A percentile compares a stretch with the other conserved stretches of the same genome.
Evolutionary conservation across 2,888 invertebrate species (phyloP).

Genomic region (Chorisops tibialis): DNA sequence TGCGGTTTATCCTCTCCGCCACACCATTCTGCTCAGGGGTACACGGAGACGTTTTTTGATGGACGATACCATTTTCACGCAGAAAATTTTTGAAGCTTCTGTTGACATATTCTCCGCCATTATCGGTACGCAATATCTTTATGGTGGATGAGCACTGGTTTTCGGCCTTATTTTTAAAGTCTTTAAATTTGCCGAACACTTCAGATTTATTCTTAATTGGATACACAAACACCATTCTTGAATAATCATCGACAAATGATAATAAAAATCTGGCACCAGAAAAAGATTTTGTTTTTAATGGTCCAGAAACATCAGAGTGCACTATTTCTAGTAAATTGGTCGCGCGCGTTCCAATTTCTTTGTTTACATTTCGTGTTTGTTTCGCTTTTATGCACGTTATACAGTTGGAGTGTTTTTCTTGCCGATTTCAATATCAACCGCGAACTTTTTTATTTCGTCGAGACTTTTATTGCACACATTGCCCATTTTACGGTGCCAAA

Average conservation of each 20-base stretch:
- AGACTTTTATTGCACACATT: conserved; percentile 34
- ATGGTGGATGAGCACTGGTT: conserved; percentile 34
- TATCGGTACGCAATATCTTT: conserved; percentile 33
- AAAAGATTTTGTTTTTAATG: conserved; percentile 41
- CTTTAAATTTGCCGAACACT: conserved; percentile 32
- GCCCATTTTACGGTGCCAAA: conserved; percentile 38
- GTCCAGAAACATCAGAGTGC: conserved; percentile 46
- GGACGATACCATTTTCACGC: conserved; percentile 32
- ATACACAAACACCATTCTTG: conserved; percentile 32
- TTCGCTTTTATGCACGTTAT: conserved; percentile 38
- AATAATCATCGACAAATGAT: conserved; percentile 44
- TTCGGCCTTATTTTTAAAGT: conserved; percentile 34
- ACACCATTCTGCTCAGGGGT: conserved; percentile 37
- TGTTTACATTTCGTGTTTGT: conserved; percentile 35
- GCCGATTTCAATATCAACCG: conserved; percentile 27
- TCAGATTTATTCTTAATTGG: conserved; percentile 34
- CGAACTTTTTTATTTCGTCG: conserved; percentile 22
- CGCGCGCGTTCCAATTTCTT: conserved; percentile 33
- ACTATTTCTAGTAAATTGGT: conserved; percentile 39
- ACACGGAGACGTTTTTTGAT: conserved; percentile 34
- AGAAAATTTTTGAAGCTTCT: conserved; percentile 30
- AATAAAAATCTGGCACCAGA: conserved; percentile 43
- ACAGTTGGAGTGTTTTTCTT: conserved; percentile 29
- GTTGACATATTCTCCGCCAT: conserved; percentile 33
- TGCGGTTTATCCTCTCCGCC: conserved; percentile 35